Conservation (phyloP, 64 coral and sea anemone species). For the Stylophora pistillata region DNA sequence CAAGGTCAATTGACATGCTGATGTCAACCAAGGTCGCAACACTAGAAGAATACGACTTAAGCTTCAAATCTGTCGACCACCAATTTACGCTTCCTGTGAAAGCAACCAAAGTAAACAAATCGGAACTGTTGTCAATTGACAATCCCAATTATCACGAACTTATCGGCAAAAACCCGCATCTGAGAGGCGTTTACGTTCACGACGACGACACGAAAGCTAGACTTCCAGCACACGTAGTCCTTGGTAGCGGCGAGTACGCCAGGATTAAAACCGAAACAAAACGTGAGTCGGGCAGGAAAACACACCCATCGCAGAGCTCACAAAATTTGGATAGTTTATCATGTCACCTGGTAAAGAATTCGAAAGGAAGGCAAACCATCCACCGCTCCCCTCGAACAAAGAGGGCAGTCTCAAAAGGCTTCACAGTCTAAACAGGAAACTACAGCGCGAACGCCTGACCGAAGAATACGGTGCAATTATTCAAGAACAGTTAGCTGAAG, state of each 20-base stretch:
- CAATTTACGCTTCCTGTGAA: constrained; percentile 15
- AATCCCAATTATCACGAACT: constrained; percentile 47
- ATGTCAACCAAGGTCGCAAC: constrained; percentile 14
- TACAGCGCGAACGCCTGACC: neutral
- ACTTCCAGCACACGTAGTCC: constrained; percentile 52
- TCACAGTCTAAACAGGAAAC: neutral
- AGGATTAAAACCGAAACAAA: constrained; percentile 44
- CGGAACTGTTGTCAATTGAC: constrained; percentile 51
- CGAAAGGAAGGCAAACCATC: constrained; percentile 19
- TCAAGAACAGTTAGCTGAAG: constrained; percentile 5
- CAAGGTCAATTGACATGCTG: constrained; percentile 32
- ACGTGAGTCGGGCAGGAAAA: neutral
- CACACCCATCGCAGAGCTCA: neutral
- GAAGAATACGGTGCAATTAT: constrained; percentile 31
- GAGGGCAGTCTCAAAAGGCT: neutral
- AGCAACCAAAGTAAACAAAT: constrained; percentile 33
- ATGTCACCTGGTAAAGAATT: neutral
- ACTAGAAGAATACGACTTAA: constrained; percentile 5
- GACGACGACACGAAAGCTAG: constrained; percentile 24
- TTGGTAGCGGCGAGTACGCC: constrained; percentile 38
- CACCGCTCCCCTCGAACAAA: constrained; percentile 7
- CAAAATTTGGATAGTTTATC: neutral
- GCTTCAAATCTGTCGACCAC: constrained; percentile 2
- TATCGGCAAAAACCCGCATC: constrained; percentile 14
- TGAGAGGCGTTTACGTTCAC: constrained; percentile 34